These are phyloP conservation scores for Sclerodermus sp. DNA, from an alignment of 2,888 invertebrate species.

Conservation along the genomic window DNA sequence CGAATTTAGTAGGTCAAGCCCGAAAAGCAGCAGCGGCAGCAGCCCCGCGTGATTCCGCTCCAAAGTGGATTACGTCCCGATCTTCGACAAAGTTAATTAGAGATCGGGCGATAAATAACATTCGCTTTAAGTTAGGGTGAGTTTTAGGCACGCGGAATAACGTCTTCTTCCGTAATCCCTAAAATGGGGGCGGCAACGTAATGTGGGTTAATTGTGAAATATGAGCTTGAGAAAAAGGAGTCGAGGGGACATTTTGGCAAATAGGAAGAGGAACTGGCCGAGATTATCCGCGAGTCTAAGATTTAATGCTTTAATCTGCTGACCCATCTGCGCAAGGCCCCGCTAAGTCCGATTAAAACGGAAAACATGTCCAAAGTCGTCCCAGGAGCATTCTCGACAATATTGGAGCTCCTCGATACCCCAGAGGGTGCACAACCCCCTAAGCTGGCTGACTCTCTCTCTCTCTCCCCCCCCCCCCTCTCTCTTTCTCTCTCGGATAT, in stretches of 20 bases:
- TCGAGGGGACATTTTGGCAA: neutral
- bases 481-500: neutral
- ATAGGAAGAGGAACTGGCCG: neutral
- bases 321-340: slow-evolving; percentile 1
- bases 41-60: slow-evolving; percentile 7
- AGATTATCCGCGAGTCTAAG: neutral
- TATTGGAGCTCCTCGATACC: too few relatives aligned
- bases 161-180: neutral
- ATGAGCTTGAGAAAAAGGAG: slow-evolving; percentile 1
- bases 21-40: slow-evolving; percentile 16
- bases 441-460: too few relatives aligned
- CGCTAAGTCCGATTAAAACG: too few relatives aligned
- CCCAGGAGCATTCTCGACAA: too few relatives aligned
- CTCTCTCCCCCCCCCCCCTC: neutral
- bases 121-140: slow-evolving; percentile 4
- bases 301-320: too few relatives aligned
- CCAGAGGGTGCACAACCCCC: too few relatives aligned
- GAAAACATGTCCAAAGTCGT: too few relatives aligned
- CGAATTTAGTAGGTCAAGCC: slow-evolving; percentile 22
- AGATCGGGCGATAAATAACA: slow-evolving; percentile 31
- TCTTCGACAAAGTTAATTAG: slow-evolving; percentile 30
- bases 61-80: slow-evolving; percentile 34
- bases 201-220: slow-evolving; percentile 26
- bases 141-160: neutral
- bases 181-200: slow-evolving; percentile 4